phyloP scores from a whole-genome alignment of 1,140 invertebrate genomes.

The Leptopilina boulardi region DNA sequence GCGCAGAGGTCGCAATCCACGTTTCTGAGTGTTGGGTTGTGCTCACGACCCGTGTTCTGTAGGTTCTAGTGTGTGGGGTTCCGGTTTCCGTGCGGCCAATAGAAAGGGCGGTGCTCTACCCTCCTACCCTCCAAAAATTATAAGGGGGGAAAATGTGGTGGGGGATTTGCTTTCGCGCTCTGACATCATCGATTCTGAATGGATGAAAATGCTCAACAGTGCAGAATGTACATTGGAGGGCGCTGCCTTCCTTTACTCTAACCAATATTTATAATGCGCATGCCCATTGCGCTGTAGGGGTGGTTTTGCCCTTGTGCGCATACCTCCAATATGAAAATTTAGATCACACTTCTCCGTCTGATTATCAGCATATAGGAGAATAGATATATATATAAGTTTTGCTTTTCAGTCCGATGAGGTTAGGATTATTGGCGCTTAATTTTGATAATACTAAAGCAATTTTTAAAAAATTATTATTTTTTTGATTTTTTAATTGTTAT shows the following conservation, averaged over 20 bases:
- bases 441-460: neutral
- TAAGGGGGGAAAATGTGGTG: constrained; percentile 41
- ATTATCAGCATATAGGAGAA: too few species aligned
- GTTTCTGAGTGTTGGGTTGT: constrained; percentile 58
- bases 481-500: too few species aligned
- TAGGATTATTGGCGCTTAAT: neutral
- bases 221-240: constrained; percentile 74
- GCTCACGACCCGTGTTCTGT: constrained; percentile 52
- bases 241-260: constrained; percentile 57
- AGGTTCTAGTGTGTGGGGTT: constrained; percentile 45
- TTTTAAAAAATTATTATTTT: too few species aligned
- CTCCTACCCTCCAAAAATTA: constrained; percentile 44
- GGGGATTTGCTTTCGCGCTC: constrained; percentile 59
- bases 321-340: neutral
- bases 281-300: constrained; percentile 48
- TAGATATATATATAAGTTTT: too few species aligned
- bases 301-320: constrained; percentile 26
- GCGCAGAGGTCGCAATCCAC: constrained; percentile 37
- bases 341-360: too few species aligned
- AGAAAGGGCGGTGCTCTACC: constrained; percentile 38
- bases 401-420: neutral
- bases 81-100: constrained; percentile 53
- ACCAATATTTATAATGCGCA: too few species aligned
- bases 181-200: constrained; percentile 76
- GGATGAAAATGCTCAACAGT: constrained; percentile 74